Conservation (phyloP, 2,888 invertebrate species). For the Cyclophora albipunctata region DNA sequence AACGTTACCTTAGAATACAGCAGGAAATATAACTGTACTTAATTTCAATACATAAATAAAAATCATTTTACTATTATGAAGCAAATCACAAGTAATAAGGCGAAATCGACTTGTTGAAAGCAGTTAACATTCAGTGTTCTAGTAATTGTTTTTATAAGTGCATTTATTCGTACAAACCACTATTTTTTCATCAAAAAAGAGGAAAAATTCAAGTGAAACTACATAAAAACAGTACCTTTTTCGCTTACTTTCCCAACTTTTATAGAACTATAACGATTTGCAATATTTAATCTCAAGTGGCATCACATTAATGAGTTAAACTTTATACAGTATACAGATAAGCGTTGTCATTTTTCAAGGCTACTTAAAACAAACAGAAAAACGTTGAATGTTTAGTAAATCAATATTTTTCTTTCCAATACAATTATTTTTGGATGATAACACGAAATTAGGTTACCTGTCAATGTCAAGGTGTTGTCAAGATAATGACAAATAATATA, state of each 20-base stretch:
- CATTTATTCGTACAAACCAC: not conserved
- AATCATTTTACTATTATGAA: no score
- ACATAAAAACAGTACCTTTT: constrained; percentile 3
- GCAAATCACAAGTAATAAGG: no score
- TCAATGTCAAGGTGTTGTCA: constrained; percentile 38
- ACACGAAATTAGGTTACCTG: constrained; percentile 46
- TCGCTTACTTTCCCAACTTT: constrained; percentile 17
- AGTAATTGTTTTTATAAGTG: no score
- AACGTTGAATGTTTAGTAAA: constrained; percentile 14
- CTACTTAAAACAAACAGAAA: constrained; percentile 21
- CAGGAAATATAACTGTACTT: no score
- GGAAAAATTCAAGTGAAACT: not conserved
- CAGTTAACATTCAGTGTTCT: no score
- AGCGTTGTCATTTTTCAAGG: constrained; percentile 12
- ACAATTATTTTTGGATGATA: constrained; percentile 2
- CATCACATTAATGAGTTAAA: constrained; percentile 20
- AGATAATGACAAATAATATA: constrained; percentile 23
- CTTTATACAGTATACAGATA: constrained; percentile 12
- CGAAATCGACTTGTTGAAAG: no score
- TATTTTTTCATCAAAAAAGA: not conserved
- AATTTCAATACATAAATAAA: no score
- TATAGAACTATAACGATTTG: constrained; percentile 21
- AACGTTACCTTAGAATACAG: no score
- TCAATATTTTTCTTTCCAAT: constrained; percentile 36
- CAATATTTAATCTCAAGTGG: constrained; percentile 33